Evolutionary conservation across 2,888 invertebrate species (phyloP), one percentile per base, ranked within the genome.

Genomic region (Lepas anatifera): DNA sequence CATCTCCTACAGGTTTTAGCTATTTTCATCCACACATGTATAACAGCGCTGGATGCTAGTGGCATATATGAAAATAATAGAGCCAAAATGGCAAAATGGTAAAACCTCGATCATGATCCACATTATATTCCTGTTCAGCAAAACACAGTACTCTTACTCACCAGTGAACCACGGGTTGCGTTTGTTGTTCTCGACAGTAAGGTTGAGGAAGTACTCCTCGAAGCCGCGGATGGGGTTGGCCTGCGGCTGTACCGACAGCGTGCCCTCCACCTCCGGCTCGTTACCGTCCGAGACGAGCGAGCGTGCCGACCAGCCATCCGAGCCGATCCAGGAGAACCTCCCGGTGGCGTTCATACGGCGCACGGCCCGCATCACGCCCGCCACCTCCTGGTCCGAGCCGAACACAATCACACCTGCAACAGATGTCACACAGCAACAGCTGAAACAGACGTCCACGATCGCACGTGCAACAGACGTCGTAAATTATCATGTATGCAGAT

Each of bases 141-240:
- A n/a, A n/a, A n/a, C n/a, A n/a, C n/a, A n/a, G n/a, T n/a, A n/a
- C n/a, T n/a, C n/a, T n/a, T n/a, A n/a, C n/a, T n/a, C n/a, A 92
- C 92, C 92, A 11, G 90, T 87, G 85, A 96, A 97, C 96, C 96
- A 97, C 0, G 96, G 96, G 82, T 97, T 96, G 71, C 95, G 84
- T 74, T 84, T 85, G 80, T 96, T 96, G 78, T 89, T 92, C 78
- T 89, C 89, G 48, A 92, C 91, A 50, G 89, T 91, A 43, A 94
- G 81, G 71, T 84, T 84, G 32, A 92, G 83, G 79, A 95, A 95
- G 80, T 95, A 95, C 74, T 91, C 88, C 77, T 90, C 88, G 78
- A 95, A 95, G 0, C 93, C 94, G 39, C 81, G 82, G 16, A 97
- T 94, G 6, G 90, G 89, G 78, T 93, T 90, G 1, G 96, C 95